Base-by-base conservation (phyloP, 2,888 invertebrate species). In the Acronicta psi region DNA sequence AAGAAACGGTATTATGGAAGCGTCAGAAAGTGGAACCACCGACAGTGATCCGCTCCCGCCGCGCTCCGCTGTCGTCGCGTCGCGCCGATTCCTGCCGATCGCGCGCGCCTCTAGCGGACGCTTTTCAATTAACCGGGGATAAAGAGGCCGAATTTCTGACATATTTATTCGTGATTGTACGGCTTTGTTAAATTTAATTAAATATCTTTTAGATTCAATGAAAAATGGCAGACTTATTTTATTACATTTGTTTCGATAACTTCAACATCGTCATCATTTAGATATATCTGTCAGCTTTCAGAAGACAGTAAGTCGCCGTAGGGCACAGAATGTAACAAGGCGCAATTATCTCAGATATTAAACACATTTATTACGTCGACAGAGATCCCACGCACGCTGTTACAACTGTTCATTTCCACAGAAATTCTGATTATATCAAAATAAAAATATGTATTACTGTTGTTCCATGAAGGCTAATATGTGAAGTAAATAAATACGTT, bases 41-140 rank as follows among this genome's bases (percentile, higher is more conserved):
- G 34, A 6, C n/a, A 29, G 34, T n/a, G 34, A 34, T n/a, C 11
- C 20, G 29, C n/a, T n/a, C n/a, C n/a, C n/a, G n/a, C n/a, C n/a
- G n/a, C n/a, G n/a, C n/a, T n/a, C n/a, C n/a, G n/a, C n/a, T n/a
- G n/a, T n/a, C n/a, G n/a, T n/a, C n/a, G n/a, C n/a, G n/a, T n/a
- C n/a, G n/a, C n/a, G n/a, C 11, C 45, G 46, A 2, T 17, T 13
- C 25, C 13, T 9, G 2, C 20, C 23, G 36, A 14, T 9, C n/a
- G 20, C n/a, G n/a, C n/a, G n/a, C n/a, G 25, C 40, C 45, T n/a
- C 31, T 13, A 47, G 60, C 50, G 53, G 47, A 59, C 34, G 67
- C 23, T 67, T 73, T 72, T 45, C 67, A 73, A 68, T 67, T 59
- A 67, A 45, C 23, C 31, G 14, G 40, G 53, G 46, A 59, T 68